phyloP scores from a whole-genome alignment of 2,113 vertebrate species.

The Pandion haliaetus region DNA sequence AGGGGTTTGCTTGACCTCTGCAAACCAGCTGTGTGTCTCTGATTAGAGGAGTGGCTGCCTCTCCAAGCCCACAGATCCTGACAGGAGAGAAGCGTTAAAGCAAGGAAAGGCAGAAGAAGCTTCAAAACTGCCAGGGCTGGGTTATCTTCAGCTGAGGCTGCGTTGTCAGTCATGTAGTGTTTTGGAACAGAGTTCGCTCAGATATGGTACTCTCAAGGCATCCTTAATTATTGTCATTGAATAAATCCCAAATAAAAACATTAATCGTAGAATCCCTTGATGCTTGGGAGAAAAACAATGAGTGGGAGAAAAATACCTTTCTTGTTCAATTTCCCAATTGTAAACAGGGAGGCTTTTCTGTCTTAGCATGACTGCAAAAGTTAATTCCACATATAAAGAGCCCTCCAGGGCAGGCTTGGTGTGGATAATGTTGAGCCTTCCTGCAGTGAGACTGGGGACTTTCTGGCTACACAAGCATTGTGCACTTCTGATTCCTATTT shows the following conservation, averaged over 20 bases:
- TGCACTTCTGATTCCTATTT: background rate
- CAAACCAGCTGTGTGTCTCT: background rate
- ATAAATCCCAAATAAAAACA: background rate
- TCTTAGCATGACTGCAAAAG: accelerated
- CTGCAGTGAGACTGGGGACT: background rate
- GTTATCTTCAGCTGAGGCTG: background rate
- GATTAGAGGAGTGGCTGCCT: background rate
- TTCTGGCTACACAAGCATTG: background rate
- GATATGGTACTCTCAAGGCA: background rate
- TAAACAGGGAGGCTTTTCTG: background rate
- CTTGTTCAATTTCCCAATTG: background rate
- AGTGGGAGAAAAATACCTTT: background rate
- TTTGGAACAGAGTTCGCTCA: background rate
- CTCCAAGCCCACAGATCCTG: background rate
- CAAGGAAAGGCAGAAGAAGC: background rate
- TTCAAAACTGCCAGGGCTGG: background rate
- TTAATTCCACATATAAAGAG: background rate
- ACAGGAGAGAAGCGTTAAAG: background rate
- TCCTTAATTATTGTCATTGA: background rate
- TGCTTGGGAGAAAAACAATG: background rate
- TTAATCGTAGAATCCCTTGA: background rate
- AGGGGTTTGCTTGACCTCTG: background rate
- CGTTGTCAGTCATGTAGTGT: background rate
- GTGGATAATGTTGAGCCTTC: background rate
- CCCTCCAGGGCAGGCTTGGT: accelerated